phyloP scores from a whole-genome alignment of 2,113 vertebrate genomes.

The Saimiri boliviensis region DNA sequence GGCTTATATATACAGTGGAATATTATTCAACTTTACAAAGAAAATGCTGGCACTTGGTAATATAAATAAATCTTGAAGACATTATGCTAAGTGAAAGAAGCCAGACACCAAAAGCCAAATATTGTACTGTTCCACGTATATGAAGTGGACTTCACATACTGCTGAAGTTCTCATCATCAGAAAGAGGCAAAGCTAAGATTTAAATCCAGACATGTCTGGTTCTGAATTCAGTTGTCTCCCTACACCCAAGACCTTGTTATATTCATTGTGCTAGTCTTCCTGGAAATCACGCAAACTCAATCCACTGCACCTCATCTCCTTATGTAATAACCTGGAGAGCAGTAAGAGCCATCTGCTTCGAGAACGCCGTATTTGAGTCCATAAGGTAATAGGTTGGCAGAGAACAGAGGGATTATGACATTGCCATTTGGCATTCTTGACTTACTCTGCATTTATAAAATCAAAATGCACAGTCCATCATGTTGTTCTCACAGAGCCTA shows the following conservation, averaged over 20 bases:
- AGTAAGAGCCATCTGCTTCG: constrained; percentile 70
- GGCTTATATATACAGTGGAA: too few relatives aligned
- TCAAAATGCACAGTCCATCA: constrained; percentile 40
- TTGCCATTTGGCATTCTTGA: constrained; percentile 53
- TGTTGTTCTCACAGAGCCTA: constrained; percentile 49
- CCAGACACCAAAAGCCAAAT: too few relatives aligned
- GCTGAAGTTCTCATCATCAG: constrained; percentile 7
- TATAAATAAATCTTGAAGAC: too few relatives aligned
- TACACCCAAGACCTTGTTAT: background rate
- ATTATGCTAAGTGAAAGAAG: too few relatives aligned
- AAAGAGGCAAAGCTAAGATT: background rate
- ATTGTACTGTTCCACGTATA: too few relatives aligned
- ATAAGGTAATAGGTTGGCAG: constrained; percentile 73
- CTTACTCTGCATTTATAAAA: constrained; percentile 64
- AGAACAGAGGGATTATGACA: constrained; percentile 67
- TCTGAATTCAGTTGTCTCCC: background rate
- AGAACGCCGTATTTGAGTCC: constrained; percentile 63
- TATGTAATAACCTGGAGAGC: constrained; percentile 66
- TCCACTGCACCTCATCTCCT: constrained; percentile 36
- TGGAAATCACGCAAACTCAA: constrained; percentile 22
- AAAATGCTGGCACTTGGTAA: too few relatives aligned
- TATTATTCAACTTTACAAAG: too few relatives aligned
- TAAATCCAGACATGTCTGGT: background rate
- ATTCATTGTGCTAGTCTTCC: background rate
- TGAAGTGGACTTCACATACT: background rate